Evolutionary conservation across 2,888 invertebrate species (phyloP).

Genomic region (Perithous albicinctus): DNA sequence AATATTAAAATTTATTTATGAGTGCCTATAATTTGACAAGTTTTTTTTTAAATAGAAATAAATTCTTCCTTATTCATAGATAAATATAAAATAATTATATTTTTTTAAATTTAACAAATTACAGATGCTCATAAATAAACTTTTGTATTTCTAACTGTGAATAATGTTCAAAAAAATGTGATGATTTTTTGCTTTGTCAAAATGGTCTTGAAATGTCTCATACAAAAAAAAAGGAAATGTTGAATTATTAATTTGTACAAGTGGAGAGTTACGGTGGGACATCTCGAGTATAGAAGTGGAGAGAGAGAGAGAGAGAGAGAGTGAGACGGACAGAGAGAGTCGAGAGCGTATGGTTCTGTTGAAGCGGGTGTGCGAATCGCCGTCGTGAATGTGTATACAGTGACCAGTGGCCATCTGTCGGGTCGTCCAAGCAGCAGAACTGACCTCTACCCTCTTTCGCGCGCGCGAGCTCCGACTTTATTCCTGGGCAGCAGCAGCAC

Average conservation of each 20-base stretch:
- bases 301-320: no score
- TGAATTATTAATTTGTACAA: conserved; percentile 22
- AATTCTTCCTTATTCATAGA: no score
- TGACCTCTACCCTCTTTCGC: conserved; percentile 71
- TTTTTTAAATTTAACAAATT: no score
- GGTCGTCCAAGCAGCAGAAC: conserved; percentile 74
- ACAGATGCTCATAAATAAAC: no score
- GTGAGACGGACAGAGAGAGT: background rate
- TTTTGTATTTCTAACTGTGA: no score
- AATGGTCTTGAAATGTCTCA: no score
- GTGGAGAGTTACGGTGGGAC: conserved; percentile 34
- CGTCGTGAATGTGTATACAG: conserved; percentile 26
- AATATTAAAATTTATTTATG: no score
- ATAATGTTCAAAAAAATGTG: no score
- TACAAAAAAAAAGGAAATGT: background rate
- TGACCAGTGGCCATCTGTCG: conserved; percentile 83
- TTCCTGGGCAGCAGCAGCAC: conserved; percentile 56
- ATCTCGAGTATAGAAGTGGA: conserved; percentile 37
- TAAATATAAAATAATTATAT: no score
- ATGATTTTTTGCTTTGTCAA: no score
- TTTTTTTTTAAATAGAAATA: no score
- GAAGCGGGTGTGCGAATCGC: conserved; percentile 70
- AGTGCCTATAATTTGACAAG: no score
- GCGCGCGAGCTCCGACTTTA: conserved; percentile 55
- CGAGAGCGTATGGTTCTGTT: conserved; percentile 20